phyloP scores from a whole-genome alignment of 2,888 invertebrate genomes.

The Geotrupes spiniger region DNA sequence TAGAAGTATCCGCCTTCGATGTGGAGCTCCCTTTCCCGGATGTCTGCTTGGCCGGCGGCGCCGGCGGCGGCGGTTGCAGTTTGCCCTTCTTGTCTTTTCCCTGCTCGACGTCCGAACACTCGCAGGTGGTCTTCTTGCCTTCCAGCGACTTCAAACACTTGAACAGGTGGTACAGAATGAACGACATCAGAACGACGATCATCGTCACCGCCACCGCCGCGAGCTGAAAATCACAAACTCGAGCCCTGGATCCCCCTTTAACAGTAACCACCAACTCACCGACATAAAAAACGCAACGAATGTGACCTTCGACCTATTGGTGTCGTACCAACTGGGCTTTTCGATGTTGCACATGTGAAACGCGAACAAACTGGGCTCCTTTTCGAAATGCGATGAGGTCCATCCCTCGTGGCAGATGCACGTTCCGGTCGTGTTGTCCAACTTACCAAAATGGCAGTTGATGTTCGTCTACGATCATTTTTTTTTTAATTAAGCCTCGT shows the following conservation, averaged over 20 bases:
- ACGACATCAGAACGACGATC: conserved; percentile 28
- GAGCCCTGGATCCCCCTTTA: background rate
- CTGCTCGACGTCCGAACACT: background rate
- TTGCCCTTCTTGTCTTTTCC: background rate
- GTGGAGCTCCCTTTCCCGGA: too few species aligned
- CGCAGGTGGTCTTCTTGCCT: background rate
- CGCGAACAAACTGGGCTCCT: conserved; percentile 42
- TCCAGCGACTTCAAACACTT: conserved; percentile 29
- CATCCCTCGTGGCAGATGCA: conserved; percentile 49
- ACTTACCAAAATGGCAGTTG: conserved; percentile 46
- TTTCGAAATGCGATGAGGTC: conserved; percentile 43
- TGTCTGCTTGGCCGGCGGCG: too few species aligned
- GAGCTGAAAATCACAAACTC: conserved; percentile 25
- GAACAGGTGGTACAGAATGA: conserved; percentile 28
- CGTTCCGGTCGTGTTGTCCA: conserved; percentile 41
- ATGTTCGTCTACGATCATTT: conserved; percentile 37
- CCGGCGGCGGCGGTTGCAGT: too few species aligned
- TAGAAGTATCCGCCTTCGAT: too few species aligned
- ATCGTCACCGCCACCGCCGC: conserved; percentile 30
- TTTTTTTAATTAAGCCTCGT: background rate
- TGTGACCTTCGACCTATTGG: conserved; percentile 39
- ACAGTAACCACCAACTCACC: conserved; percentile 27
- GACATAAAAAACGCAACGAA: conserved; percentile 41
- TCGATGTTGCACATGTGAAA: conserved; percentile 52
- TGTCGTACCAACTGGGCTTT: conserved; percentile 41